Conservation (phyloP, 2,888 invertebrate species). For the Tiphia femorata region DNA sequence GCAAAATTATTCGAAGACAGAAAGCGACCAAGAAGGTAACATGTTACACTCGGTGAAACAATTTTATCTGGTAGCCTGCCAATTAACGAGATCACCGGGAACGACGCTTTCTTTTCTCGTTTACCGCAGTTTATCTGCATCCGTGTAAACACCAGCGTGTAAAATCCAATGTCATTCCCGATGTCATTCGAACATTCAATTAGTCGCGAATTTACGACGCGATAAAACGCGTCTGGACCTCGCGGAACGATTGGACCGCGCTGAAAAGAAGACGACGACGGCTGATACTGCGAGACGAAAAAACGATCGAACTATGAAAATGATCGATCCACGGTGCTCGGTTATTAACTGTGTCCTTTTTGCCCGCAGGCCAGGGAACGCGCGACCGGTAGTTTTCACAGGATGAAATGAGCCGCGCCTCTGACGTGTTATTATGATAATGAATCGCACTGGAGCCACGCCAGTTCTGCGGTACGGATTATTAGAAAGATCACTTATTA, state of each 20-base stretch:
- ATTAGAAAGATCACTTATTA: neutral
- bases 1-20: too few species aligned
- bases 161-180: neutral
- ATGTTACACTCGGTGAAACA: neutral
- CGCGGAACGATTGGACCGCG: neutral
- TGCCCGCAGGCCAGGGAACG: neutral
- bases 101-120: too few species aligned
- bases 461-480: neutral
- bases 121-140: too few species aligned
- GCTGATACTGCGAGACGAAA: neutral
- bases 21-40: too few species aligned
- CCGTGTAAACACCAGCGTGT: too few species aligned
- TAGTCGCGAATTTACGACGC: neutral
- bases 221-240: neutral
- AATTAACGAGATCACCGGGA: neutral
- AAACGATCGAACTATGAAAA: neutral
- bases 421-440: conserved; percentile 26
- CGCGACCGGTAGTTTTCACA: conserved; percentile 11
- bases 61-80: neutral
- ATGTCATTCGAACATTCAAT: neutral
- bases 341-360: conserved; percentile 13
- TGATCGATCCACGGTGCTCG: conserved; percentile 15
- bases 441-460: conserved; percentile 10
- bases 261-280: too few species aligned
- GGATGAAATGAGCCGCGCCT: conserved; percentile 10